Conservation (phyloP, 1,140 invertebrate species). For the Meteorus sp. region DNA sequence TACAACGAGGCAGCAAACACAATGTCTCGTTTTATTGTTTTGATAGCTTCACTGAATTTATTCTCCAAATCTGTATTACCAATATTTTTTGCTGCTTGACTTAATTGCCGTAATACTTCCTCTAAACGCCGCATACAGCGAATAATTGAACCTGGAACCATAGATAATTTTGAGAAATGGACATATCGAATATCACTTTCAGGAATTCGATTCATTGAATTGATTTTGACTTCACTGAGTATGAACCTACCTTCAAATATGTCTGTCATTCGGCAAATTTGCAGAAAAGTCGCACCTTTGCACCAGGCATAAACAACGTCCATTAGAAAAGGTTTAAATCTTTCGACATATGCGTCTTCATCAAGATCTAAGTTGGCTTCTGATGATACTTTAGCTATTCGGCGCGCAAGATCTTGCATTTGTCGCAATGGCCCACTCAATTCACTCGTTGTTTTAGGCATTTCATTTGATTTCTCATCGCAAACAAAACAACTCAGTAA, state of each 20-base stretch:
- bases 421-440: slow-evolving; percentile 82
- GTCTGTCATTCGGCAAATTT: slow-evolving; percentile 96
- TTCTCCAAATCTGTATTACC: slow-evolving; percentile 95
- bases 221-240: slow-evolving; percentile 15
- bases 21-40: slow-evolving; percentile 94
- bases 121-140: slow-evolving; percentile 95
- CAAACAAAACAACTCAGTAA: slow-evolving; percentile 97
- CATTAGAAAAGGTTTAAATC: slow-evolving; percentile 95
- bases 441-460: slow-evolving; percentile 83
- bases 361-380: slow-evolving; percentile 91
- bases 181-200: slow-evolving; percentile 6
- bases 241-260: slow-evolving; percentile 87
- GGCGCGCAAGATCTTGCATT: slow-evolving; percentile 81
- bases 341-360: slow-evolving; percentile 89
- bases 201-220: slow-evolving; percentile 14
- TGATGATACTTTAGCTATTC: slow-evolving; percentile 88
- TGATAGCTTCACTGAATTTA: slow-evolving; percentile 94
- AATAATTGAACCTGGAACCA: slow-evolving; percentile 89
- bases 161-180: neutral
- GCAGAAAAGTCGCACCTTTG: slow-evolving; percentile 87
- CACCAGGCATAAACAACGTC: slow-evolving; percentile 97
- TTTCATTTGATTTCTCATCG: slow-evolving; percentile 88
- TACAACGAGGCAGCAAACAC: slow-evolving; percentile 99
- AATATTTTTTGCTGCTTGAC: slow-evolving; percentile 95
- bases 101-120: slow-evolving; percentile 92